phyloP scores from a whole-genome alignment of 1,140 invertebrate genomes.

The Grapholita molesta region DNA sequence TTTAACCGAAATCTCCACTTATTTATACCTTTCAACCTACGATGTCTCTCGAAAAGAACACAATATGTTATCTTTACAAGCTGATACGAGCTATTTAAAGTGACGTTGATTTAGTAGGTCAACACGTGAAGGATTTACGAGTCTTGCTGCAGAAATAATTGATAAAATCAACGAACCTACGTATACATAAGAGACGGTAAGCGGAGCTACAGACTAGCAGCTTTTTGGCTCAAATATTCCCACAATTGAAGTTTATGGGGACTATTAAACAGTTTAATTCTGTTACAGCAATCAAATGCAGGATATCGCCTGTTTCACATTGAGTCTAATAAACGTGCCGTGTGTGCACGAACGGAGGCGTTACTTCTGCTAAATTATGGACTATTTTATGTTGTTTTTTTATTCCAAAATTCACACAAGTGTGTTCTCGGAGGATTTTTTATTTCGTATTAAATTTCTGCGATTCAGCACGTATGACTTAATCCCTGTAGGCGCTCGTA shows the following conservation, averaged over 20 bases:
- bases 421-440: neutral
- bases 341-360: slow-evolving; percentile 34
- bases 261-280: slow-evolving; percentile 6
- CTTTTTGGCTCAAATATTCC: neutral
- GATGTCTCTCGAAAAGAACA: slow-evolving; percentile 21
- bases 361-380: slow-evolving; percentile 33
- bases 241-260: neutral
- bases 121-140: neutral
- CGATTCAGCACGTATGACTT: slow-evolving; percentile 16
- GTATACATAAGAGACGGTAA: neutral
- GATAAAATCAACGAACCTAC: neutral
- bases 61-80: slow-evolving; percentile 1
- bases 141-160: neutral
- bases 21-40: slow-evolving; percentile 43
- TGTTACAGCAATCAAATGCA: slow-evolving; percentile 30
- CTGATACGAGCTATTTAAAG: neutral
- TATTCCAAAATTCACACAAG: slow-evolving; percentile 20
- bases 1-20: slow-evolving; percentile 53
- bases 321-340: slow-evolving; percentile 31
- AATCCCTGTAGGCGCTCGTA: slow-evolving; percentile 16
- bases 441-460: slow-evolving; percentile 11
- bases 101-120: slow-evolving; percentile 7
- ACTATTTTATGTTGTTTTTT: slow-evolving; percentile 30
- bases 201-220: neutral
- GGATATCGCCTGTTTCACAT: slow-evolving; percentile 23